Evolutionary conservation across 2,797 vertebrate genomes (phyloP).

Genomic region (Poeciliopsis infans): DNA sequence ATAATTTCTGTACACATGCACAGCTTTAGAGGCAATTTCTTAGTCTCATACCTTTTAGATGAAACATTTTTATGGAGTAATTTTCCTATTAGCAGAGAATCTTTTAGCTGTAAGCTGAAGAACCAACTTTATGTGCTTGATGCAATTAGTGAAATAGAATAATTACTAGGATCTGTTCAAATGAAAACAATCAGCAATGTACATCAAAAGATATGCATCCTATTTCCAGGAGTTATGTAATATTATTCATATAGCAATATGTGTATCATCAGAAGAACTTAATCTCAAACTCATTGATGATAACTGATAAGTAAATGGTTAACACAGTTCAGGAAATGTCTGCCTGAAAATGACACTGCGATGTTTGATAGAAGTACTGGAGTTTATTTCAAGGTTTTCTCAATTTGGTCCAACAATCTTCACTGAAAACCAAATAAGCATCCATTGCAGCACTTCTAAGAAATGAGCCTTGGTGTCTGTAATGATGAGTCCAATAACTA

Average conservation of each 20-base stretch:
- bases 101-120: not conserved
- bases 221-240: not conserved
- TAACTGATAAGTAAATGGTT: not conserved
- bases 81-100: not conserved
- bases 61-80: not conserved
- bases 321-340: not conserved
- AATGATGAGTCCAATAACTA: not conserved
- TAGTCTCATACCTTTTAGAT: not conserved
- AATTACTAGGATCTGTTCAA: not conserved
- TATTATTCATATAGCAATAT: not conserved
- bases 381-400: not conserved
- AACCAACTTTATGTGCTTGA: not conserved
- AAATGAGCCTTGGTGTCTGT: not conserved
- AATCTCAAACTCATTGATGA: not conserved
- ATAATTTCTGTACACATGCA: not conserved
- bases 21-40: not conserved
- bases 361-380: not conserved
- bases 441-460: not conserved
- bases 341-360: not conserved
- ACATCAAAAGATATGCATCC: not conserved
- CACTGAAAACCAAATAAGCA: not conserved
- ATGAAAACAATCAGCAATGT: not conserved
- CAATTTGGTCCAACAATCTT: not conserved
- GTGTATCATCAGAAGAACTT: not conserved
- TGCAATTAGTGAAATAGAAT: not conserved